phyloP scores from a whole-genome alignment of 2,888 invertebrate species.

The Alcis repandata region DNA sequence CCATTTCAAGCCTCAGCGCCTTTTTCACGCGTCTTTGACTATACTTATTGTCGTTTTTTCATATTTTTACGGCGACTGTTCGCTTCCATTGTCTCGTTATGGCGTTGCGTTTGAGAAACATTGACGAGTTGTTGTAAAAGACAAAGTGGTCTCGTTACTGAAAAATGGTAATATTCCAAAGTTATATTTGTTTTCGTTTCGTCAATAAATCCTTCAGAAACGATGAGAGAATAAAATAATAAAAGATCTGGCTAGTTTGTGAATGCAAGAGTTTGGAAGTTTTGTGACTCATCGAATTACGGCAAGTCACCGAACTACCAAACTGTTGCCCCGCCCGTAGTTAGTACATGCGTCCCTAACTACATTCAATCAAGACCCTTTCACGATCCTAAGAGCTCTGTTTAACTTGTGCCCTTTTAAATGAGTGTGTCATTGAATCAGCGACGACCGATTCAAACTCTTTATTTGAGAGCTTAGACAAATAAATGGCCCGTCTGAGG shows the following conservation, averaged over 20 bases:
- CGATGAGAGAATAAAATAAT: no score
- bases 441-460: background rate
- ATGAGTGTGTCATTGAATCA: background rate
- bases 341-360: background rate
- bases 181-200: no score
- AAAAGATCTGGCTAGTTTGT: no score
- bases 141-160: background rate
- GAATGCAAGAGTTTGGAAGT: no score
- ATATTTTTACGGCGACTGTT: background rate
- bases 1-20: background rate
- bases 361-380: background rate
- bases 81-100: background rate
- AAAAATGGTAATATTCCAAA: background rate
- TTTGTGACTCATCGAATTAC: no score
- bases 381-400: background rate
- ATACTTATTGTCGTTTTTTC: background rate
- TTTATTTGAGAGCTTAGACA: background rate
- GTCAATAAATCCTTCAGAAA: no score
- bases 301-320: no score
- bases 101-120: no score
- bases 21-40: constrained; percentile 4
- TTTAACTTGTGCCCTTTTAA: constrained; percentile 3
- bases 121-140: no score
- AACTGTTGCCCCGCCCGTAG: no score
- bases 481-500: constrained; percentile 28